Evolutionary conservation across 2,797 vertebrate species (phyloP), one percentile per base, ranked within the genome.

Genomic region (Glossophaga mutica): DNA sequence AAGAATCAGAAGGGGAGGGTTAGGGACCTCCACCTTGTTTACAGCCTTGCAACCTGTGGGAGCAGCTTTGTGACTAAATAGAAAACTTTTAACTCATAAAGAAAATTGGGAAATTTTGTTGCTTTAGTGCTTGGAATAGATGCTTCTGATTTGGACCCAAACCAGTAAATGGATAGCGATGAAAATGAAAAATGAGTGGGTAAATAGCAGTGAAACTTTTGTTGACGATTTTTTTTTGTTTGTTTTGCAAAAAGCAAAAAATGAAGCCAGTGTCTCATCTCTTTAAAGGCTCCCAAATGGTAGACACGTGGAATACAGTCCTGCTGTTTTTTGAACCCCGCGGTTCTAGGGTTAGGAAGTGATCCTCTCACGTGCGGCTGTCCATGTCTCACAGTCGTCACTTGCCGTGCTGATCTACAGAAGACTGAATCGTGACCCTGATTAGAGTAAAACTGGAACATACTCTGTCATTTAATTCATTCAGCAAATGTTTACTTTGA

Each of bases 211-310:
- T 6, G 6, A 91, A 55, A 50, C 8, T n/a, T 84, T 9, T 68
- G 6, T 82, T 78, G n/a, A 73, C 5, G 5, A 24, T 26, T 57
- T 9, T 87, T 90, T 37, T 26, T 34, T 50, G 32, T 46, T 76
- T 95, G 32, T 46, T 76, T 95, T 77, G 21, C 29, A 83, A 94
- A 95, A 68, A 62, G 48, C n/a, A 79, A 74, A 93, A 71, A 62
- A 29, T 32, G 29, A 81, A 78, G 37, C 6, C 65, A 48, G 3
- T 76, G 65, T 85, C 32, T 39, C 2, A 7, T 91, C 34, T 87
- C 78, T 90, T 84, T 42, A 42, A 50, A 46, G 59, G 6, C 21
- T 67, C 42, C 42, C 18, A 71, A 70, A 59, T 7, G n/a, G 37
- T 77, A 94, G 84, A 67, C 32, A 57, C 46, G 59, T 67, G 34